Conservation (phyloP, 2,888 invertebrate species). For the Elysia crispata region DNA sequence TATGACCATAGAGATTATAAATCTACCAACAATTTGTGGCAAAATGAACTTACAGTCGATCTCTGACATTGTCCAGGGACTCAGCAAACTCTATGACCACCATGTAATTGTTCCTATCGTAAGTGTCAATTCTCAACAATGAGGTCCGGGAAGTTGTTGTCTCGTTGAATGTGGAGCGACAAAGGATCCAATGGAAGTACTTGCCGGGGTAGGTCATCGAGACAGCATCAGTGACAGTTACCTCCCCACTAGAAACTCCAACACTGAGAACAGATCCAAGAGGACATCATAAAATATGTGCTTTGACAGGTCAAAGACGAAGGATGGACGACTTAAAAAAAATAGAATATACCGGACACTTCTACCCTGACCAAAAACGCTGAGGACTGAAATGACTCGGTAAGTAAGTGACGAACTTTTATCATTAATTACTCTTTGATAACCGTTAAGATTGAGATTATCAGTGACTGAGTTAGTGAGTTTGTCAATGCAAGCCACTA, state of each 20-base stretch:
- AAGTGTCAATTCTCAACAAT: constrained; percentile 46
- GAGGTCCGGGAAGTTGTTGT: neutral
- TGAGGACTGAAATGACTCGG: too few species aligned
- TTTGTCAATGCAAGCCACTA: too few species aligned
- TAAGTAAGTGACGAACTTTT: too few species aligned
- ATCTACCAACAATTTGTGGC: neutral
- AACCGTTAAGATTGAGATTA: too few species aligned
- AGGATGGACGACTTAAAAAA: too few species aligned
- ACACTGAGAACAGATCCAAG: constrained; percentile 14
- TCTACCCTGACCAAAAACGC: too few species aligned
- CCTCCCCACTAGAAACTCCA: constrained; percentile 49
- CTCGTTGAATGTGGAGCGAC: constrained; percentile 3
- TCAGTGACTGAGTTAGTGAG: too few species aligned
- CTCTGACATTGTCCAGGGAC: neutral
- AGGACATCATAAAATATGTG: neutral
- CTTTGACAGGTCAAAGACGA: too few species aligned
- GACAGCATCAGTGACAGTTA: constrained; percentile 49
- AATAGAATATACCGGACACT: too few species aligned
- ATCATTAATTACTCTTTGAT: too few species aligned
- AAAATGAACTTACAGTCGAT: constrained; percentile 26
- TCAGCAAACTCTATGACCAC: constrained; percentile 37
- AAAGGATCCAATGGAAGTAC: constrained; percentile 47
- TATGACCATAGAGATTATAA: neutral
- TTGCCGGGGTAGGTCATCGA: constrained; percentile 36
- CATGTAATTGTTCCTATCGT: constrained; percentile 33